Evolutionary conservation across 2,888 invertebrate genomes (phyloP), one percentile per base, ranked within the genome.

Genomic region (Drosophila sordidapex): DNA sequence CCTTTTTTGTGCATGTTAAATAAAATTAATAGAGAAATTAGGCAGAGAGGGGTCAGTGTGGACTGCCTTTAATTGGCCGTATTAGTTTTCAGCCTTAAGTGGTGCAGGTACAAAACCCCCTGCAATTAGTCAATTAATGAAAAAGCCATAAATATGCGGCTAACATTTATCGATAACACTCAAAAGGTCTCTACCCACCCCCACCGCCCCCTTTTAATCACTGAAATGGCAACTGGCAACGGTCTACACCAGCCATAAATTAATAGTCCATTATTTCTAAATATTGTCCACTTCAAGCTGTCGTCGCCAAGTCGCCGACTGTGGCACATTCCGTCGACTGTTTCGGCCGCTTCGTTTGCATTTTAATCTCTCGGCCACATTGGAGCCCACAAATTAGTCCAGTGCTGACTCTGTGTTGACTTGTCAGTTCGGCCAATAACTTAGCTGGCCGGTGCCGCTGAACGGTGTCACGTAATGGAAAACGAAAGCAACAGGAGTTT

Each of bases 231-330:
- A 85, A 89, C 46, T 27, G 49, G 49, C 63, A 65, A 60, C 68
- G 60, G 61, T 51, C 56, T 58, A 18, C 56, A 64, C 38, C 79
- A 72, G 80, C 83, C 73, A 85, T 88, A 88, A 88, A 88, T 90
- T 90, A 90, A 89, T 83, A 86, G 90, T 80, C 90, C 87, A 90
- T 88, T 90, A 88, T 90, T 89, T 87, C 82, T 76, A 84, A 90
- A 87, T 82, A 87, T 90, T 89, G 87, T 84, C 78, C 87, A 83
- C 86, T 87, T 79, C 75, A 90, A 87, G 75, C 85, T 89, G 89
- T 90, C 90, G 89, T 82, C 89, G 89, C 70, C 74, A 62, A 82
- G 85, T 79, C 73, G 83, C 70, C 81, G 69, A 63, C 61, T 66
- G 75, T 58, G 52, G 57, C 66, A 51, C 66, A 73, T 78, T 61